These are phyloP conservation scores for Spea hammondii DNA, from an alignment of 2,797 vertebrate genomes.

Conservation along the genomic window DNA sequence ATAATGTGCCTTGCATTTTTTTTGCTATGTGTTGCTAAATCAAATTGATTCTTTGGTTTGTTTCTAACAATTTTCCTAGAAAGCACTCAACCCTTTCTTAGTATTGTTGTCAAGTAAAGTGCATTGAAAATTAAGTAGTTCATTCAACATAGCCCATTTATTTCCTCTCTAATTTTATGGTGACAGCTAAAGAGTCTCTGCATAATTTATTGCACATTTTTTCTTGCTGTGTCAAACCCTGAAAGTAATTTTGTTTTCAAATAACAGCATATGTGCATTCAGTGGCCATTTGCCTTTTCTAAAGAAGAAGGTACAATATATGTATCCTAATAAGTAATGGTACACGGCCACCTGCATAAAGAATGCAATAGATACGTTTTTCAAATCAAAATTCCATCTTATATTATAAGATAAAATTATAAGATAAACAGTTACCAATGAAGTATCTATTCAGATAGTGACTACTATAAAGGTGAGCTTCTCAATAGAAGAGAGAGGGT, in stretches of 20 bases:
- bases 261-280: slow-evolving; percentile 26
- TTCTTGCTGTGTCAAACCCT: slow-evolving; percentile 42
- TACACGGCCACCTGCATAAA: too few species aligned
- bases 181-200: slow-evolving; percentile 44
- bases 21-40: slow-evolving; percentile 19
- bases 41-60: slow-evolving; percentile 40
- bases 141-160: slow-evolving; percentile 35
- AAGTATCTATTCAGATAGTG: too few species aligned
- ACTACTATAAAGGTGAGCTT: too few species aligned
- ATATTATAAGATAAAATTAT: too few species aligned
- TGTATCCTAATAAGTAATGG: too few species aligned
- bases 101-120: slow-evolving; percentile 36
- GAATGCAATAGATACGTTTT: too few species aligned
- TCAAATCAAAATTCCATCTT: too few species aligned
- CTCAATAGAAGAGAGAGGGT: too few species aligned
- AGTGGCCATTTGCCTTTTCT: background rate
- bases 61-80: slow-evolving; percentile 45
- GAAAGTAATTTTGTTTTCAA: slow-evolving; percentile 38
- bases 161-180: slow-evolving; percentile 42
- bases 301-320: too few species aligned
- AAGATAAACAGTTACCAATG: too few species aligned
- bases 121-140: slow-evolving; percentile 39
- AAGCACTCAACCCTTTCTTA: slow-evolving; percentile 39
- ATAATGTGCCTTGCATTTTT: background rate
- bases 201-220: slow-evolving; percentile 42